Evolutionary conservation across 2,888 invertebrate genomes (phyloP), one percentile per base, ranked within the genome.

Genomic region (Melanotus villosus): DNA sequence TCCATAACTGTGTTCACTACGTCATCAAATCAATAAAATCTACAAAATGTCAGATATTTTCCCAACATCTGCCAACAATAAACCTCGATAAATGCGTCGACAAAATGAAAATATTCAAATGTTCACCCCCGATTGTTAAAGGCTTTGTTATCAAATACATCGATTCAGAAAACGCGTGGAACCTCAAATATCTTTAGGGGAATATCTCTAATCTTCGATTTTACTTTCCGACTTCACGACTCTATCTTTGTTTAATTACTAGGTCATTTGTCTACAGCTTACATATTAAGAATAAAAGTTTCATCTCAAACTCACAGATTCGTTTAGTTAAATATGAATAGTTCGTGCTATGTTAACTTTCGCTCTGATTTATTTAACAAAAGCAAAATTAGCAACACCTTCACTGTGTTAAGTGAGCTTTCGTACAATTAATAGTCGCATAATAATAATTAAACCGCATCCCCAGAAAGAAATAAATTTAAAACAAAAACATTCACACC

Each of bases 121-220:
- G 26, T 23, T 12, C 21, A 47, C 26, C 23, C 23, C 3, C 12
- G 47, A 47, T 47, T 12, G 47, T 47, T 47, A 47, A n/a, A 23
- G 23, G 47, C 47, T 47, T 47, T 47, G 47, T 47, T 47, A 47
- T 47, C 47, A 47, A 23, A 43, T 18, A 4, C 47, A 47, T 47
- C 47, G 47, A 47, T 47, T 47, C 47, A 23, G 47, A 47, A 47
- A 26, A 23, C 47, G 47, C 47, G 47, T 23, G 47, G 23, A 12
- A 23, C 23, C 47, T 5, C 12, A 47, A 47, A 47, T 26, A 47
- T 47, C 47, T 47, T 4, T 14, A 23, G 12, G 10, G 23, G 23
- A 26, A 47, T 47, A 47, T 47, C 47, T 47, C 26, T 47, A 47
- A 47, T 47, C 47, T 47, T 4, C 47, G 23, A n/a, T 47, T 47